phyloP scores from a whole-genome alignment of 2,113 vertebrate genomes.

The Crypturellus undulatus region DNA sequence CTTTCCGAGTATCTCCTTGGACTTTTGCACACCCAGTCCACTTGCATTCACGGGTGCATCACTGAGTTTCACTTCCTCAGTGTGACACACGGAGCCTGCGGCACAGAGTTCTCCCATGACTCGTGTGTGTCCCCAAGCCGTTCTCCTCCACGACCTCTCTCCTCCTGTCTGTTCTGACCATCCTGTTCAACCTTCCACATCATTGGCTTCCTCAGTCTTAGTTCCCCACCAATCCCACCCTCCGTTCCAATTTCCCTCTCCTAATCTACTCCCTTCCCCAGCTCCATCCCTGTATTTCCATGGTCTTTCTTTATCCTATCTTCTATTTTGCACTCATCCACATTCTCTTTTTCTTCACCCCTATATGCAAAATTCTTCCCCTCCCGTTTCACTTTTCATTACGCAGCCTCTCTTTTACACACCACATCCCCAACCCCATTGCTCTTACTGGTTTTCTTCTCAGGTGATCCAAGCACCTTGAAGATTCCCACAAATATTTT shows the following conservation, averaged over 20 bases:
- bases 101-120: not conserved
- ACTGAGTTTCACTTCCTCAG: conserved; percentile 42
- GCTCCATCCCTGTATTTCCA: not conserved
- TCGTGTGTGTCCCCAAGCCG: not conserved
- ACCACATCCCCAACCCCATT: not conserved
- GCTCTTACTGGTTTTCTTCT: not conserved
- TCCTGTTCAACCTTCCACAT: not conserved
- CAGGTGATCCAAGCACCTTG: not conserved
- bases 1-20: not conserved
- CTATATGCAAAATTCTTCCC: not conserved
- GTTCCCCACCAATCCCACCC: not conserved
- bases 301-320: not conserved
- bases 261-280: not conserved
- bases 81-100: not conserved
- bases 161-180: not conserved
- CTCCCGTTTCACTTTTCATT: not conserved
- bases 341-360: not conserved
- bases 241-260: not conserved
- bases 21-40: not conserved
- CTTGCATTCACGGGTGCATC: not conserved
- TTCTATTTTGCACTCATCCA: not conserved
- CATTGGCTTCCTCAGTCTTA: not conserved
- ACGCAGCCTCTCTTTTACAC: not conserved
- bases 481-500: not conserved
- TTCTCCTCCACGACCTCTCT: not conserved